Base-by-base conservation (phyloP, 2,888 invertebrate genomes). In the Noctuana brunneofusca region DNA sequence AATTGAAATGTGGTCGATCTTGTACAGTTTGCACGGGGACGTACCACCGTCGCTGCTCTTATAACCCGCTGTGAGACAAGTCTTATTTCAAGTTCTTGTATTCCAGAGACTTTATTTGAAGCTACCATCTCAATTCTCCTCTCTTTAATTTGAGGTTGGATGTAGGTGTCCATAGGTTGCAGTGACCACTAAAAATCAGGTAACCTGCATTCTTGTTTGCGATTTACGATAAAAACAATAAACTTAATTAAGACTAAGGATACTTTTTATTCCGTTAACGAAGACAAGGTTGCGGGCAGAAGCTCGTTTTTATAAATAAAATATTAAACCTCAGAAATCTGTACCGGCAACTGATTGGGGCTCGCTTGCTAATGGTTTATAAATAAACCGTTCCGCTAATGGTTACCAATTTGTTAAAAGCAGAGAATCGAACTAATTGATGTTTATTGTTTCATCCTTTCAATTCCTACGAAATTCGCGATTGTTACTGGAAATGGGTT, bases 351-450 rank as follows among this genome's bases (percentile, higher is more conserved):
- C 54, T 60, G 60, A 60, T 60, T 54, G 60, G 60, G 20, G 60
- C 54, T 55, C 35, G 54, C 69, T 71, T 76, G 80, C 84, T 84
- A 86, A 87, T 86, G 86, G 86, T 81, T 86, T 86, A 82, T 86
- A 87, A 86, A 87, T 86, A 87, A 83, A 86, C 82, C 80, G 72
- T 71, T 70, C 70, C 74, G 75, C 81, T 84, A 83, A 85, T 84
- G 83, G 78, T 71, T 75, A 74, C 72, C 79, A 79, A 80, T 81
- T 80, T 76, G 73, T 76, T 78, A 82, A 83, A 76, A 73, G 72
- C 73, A 69, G 72, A 72, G 78, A 72, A 77, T 77, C 70, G 75
- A 76, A 75, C 75, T 83, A 81, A 85, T 84, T 84, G 81, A 80
- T 80, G 74, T 66, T 66, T 58, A 60, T 60, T 66, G 66, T 65